Percentiles rank a stretch among this genome's conserved stretches.
Conservation (phyloP, 2,113 vertebrate species). For the Pitta sordida region DNA sequence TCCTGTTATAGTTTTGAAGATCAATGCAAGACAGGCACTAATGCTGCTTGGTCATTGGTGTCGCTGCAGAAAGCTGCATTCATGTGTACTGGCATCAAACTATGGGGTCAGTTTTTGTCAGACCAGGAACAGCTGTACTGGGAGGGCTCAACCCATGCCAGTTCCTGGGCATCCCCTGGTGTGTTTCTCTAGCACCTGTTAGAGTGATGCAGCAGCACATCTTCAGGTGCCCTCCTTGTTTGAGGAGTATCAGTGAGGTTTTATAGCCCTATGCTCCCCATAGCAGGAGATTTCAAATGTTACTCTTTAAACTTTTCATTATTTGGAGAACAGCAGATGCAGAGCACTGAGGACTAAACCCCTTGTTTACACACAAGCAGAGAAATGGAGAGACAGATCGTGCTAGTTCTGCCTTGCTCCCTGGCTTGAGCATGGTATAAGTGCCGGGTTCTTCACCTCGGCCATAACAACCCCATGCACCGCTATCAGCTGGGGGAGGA, state of each 20-base stretch:
- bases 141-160: not conserved
- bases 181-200: not conserved
- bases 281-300: not conserved
- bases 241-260: not conserved
- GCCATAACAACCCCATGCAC: too few species aligned
- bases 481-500: too few species aligned
- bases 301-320: not conserved
- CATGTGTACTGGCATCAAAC: not conserved
- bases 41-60: not conserved
- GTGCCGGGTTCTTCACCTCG: too few species aligned
- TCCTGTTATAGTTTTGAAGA: not conserved
- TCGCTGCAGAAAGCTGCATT: not conserved
- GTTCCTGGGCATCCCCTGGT: not conserved
- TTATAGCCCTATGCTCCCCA: not conserved
- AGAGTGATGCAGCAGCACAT: accelerated
- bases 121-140: not conserved
- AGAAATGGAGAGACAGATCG: not conserved
- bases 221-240: not conserved
- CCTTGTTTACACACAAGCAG: accelerated
- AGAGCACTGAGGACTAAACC: not conserved
- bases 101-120: not conserved
- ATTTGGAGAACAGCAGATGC: not conserved
- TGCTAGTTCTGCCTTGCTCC: not conserved
- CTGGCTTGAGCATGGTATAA: not conserved
- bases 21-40: not conserved